Conservation (phyloP, 2,797 vertebrate species). For the Leptatherina wallacei region DNA sequence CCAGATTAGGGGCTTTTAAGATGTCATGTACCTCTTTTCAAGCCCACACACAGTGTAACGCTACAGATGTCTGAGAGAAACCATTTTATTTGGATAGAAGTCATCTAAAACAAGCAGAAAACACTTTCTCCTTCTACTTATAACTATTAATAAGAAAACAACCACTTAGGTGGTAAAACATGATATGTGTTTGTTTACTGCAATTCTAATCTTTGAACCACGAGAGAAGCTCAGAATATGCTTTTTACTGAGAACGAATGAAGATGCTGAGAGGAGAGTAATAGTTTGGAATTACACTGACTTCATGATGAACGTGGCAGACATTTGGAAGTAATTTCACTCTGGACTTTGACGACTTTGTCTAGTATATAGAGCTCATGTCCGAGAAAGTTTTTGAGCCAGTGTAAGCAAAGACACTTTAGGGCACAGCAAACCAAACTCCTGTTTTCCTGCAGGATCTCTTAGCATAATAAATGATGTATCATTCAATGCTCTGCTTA, state of each 20-base stretch:
- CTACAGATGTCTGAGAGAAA: slow-evolving; percentile 24
- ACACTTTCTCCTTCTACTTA: slow-evolving; percentile 13
- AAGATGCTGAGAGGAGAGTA: slow-evolving; percentile 32
- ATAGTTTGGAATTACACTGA: slow-evolving; percentile 55
- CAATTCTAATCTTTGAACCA: slow-evolving; percentile 30
- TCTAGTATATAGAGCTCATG: slow-evolving; percentile 46
- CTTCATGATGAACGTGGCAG: slow-evolving; percentile 57
- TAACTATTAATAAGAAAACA: background rate
- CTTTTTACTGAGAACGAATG: slow-evolving; percentile 16
- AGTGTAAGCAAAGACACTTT: slow-evolving; percentile 48
- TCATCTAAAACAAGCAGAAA: slow-evolving; percentile 25
- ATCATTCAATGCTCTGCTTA: slow-evolving; percentile 32
- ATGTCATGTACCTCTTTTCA: slow-evolving; percentile 38
- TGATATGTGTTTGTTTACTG: slow-evolving; percentile 36
- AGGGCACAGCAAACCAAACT: slow-evolving; percentile 18
- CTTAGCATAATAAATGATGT: slow-evolving; percentile 33
- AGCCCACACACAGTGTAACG: slow-evolving; percentile 65
- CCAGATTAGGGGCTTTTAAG: slow-evolving; percentile 56
- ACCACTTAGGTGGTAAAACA: background rate
- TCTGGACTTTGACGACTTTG: slow-evolving; percentile 43
- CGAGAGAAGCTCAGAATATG: slow-evolving; percentile 26
- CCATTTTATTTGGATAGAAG: slow-evolving; percentile 39
- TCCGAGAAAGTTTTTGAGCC: slow-evolving; percentile 39
- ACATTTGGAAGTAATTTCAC: slow-evolving; percentile 68
- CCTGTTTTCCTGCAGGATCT: slow-evolving; percentile 20